These are phyloP conservation scores for Harpalus rubripes DNA, from an alignment of 2,888 invertebrate genomes.

Conservation along the genomic window DNA sequence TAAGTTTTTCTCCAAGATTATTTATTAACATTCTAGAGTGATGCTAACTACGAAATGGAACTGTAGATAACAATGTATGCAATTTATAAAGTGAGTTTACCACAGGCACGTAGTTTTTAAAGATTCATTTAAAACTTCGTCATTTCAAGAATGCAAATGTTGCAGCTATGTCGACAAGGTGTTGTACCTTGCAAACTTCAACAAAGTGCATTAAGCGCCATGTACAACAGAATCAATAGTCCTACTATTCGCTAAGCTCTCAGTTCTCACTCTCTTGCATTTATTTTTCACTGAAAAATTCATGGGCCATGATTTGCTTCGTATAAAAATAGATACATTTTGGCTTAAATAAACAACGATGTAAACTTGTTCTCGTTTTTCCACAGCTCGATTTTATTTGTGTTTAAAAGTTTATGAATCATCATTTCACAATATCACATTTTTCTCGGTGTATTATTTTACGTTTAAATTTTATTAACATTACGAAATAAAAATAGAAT, in stretches of 20 bases:
- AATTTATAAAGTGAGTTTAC: slow-evolving; percentile 4
- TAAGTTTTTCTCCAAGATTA: background rate
- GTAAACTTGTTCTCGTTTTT: background rate
- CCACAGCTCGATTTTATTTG: slow-evolving; percentile 8
- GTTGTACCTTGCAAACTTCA: slow-evolving; percentile 35
- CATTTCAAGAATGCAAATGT: slow-evolving; percentile 30
- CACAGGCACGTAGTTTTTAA: background rate
- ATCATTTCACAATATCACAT: background rate
- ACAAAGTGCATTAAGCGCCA: slow-evolving; percentile 40
- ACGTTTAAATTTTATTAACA: background rate
- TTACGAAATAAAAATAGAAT: slow-evolving; percentile 15
- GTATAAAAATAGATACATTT: background rate
- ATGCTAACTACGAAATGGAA: background rate
- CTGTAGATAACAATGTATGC: background rate
- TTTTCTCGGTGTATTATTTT: background rate
- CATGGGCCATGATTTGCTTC: slow-evolving; percentile 23
- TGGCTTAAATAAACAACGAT: background rate
- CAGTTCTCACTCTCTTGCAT: slow-evolving; percentile 16
- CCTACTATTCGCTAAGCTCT: slow-evolving; percentile 5
- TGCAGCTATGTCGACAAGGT: slow-evolving; percentile 32
- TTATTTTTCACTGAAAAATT: slow-evolving; percentile 40
- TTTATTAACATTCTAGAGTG: background rate
- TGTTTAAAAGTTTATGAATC: slow-evolving; percentile 1
- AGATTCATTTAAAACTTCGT: background rate
- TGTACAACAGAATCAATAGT: slow-evolving; percentile 37